A percentile compares a stretch with the other conserved stretches of the same genome.
These are phyloP conservation scores for Chaetops frenatus DNA, from an alignment of 2,113 vertebrate genomes.

Conservation along the genomic window DNA sequence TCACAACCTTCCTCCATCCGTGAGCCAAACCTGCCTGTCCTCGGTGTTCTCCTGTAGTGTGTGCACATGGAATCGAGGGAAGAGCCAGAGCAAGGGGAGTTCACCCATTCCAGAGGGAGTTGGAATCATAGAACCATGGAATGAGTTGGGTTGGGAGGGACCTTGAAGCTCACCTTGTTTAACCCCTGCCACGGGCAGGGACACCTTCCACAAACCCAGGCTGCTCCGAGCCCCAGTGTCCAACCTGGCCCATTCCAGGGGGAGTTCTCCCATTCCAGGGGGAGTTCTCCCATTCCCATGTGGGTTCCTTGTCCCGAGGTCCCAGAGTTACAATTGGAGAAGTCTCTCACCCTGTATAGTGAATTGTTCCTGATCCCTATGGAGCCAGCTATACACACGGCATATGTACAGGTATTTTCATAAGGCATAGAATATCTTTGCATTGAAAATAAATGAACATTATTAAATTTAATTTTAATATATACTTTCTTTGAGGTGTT, in stretches of 20 bases:
- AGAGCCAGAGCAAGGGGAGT: not conserved
- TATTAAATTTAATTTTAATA: conserved; percentile 80
- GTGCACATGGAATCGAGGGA: not conserved
- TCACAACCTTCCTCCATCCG: not conserved
- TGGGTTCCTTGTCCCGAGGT: not conserved
- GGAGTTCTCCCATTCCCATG: not conserved
- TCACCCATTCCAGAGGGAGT: not conserved
- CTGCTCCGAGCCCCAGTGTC: not conserved
- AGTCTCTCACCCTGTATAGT: conserved; percentile 38
- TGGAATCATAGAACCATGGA: not conserved
- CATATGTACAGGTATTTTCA: conserved; percentile 77
- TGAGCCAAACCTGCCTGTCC: conserved; percentile 8
- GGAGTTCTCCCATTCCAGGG: not conserved
- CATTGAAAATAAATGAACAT: conserved; percentile 77
- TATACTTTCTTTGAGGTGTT: conserved; percentile 76
- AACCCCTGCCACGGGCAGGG: not conserved
- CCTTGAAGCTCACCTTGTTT: not conserved
- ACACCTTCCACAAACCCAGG: not conserved
- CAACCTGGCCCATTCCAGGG: not conserved
- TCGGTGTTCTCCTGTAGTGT: not conserved
- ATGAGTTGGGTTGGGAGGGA: not conserved
- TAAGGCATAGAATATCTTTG: conserved; percentile 81
- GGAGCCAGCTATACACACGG: conserved; percentile 75
- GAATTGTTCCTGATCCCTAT: conserved; percentile 66
- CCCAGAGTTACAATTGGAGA: not conserved